Base-by-base conservation (phyloP, 2,888 invertebrate species). In the Napeogenes sylphis region DNA sequence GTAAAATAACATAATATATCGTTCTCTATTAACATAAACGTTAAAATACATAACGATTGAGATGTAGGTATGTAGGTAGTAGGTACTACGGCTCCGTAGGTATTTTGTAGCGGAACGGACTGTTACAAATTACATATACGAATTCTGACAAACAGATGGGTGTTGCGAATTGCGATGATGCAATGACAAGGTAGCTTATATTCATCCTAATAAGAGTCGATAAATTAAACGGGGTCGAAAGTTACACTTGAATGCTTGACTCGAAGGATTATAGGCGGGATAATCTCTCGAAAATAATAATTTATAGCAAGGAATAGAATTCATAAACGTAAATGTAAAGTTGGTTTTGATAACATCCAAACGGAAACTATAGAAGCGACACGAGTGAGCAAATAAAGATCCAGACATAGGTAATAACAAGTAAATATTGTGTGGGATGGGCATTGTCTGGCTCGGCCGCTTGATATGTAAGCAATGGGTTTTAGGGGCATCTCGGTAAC, bases 401-500 rank as follows among this genome's bases (percentile, higher is more conserved):
- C 77, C 78, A 81, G 81, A 79, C 78, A 76, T 73, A 73, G 73
- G 74, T 73, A 75, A 77, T 78, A 81, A 84, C 81, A 80, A 80
- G 79, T 76, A 80, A 79, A 81, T 77, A 78, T 71, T 72, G 79
- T 72, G 82, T 86, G 83, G 87, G 88, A 78, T 79, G 83, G 84
- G 83, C 79, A 84, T 87, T 87, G 86, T 85, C 81, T 80, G 75
- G 73, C 75, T 77, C 71, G 75, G 75, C 35, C 71, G 72, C 75
- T 73, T 58, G 55, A 67, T 66, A 69, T 66, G 62, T 59, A 73
- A 76, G 77, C 73, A 76, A 74, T 78, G 73, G 77, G 79, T 82
- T 83, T 82, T 83, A 81, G 81, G 84, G 82, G 83, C 85, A 81
- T 74, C 76, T 71, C 76, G 75, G 76, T 83, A 83, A 87, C 84